Base-by-base conservation (phyloP, 2,888 invertebrate genomes). In the Drosophila fungiperda region DNA sequence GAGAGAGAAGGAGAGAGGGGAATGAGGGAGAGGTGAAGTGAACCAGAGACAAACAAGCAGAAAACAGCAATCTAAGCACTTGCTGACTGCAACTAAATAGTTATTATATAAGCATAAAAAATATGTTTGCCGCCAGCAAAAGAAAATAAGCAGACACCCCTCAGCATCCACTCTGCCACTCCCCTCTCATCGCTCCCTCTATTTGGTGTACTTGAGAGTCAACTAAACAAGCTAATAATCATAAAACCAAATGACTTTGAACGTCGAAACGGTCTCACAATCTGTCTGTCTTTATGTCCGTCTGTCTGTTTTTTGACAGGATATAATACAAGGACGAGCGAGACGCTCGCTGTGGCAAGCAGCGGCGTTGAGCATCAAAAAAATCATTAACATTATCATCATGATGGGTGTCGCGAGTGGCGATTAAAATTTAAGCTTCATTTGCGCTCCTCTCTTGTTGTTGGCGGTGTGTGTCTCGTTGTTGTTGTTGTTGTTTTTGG, bases 141-240 rank as follows among this genome's bases (percentile, higher is more conserved):
- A 73, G 48, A 54, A 52, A 67, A 73, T 52, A 62, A 65, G 61
- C 76, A 83, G 55, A 53, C 45, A 57, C 63, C 23, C 23, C 23
- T 8, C 4, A 17, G 36, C 36, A 6, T 15, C 17, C 38, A 17
- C 17, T n/a, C 35, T 12, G 33, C 40, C 17, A 20, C 29, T 1
- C 7, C 17, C 15, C 26, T 5, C 23, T n/a, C 36, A 7, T 6
- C 4, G 20, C 35, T 20, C 6, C 2, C 15, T n/a, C 54, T 7
- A 32, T 54, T 38, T 55, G 15, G 11, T 23, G 40, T 67, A 74
- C 79, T 78, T 75, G 86, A 88, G 83, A 81, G 77, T 72, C 79
- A 89, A 85, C 90, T 89, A 90, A 90, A 88, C 92, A 91, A 92
- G 91, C 91, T 90, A 92, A 91, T 91, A 91, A 91, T 91, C 92